Conservation (phyloP, 2,797 vertebrate species). For the Cryptoprocta ferox region DNA sequence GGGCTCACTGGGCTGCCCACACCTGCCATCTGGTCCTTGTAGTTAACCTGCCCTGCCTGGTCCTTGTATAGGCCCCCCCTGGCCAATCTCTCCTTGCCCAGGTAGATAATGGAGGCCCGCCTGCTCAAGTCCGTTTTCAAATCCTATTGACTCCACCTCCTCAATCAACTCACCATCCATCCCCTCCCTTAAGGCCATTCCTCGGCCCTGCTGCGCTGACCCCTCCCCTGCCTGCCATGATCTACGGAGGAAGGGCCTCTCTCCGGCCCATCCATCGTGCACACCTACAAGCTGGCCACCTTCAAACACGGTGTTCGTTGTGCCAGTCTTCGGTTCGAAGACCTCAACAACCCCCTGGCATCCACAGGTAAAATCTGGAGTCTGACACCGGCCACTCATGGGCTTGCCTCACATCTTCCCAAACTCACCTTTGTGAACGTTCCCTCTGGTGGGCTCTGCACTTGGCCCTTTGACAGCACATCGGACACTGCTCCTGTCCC, state of each 20-base stretch:
- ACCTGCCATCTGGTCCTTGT: not conserved
- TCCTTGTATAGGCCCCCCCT: not conserved
- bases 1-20: not conserved
- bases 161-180: not conserved
- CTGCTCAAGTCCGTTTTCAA: not conserved
- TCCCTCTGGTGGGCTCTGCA: not conserved
- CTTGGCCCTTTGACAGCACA: rapidly evolving
- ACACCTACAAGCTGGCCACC: not conserved
- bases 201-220: not conserved
- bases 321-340: not conserved
- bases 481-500: rapidly evolving
- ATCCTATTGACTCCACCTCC: not conserved
- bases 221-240: not conserved
- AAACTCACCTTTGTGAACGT: not conserved
- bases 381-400: not conserved
- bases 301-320: not conserved
- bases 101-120: not conserved
- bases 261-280: rapidly evolving
- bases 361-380: not conserved
- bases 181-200: not conserved
- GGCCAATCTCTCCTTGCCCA: not conserved
- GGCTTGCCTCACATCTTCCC: not conserved
- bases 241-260: not conserved
- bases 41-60: not conserved
- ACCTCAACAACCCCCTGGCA: not conserved